phyloP scores from a whole-genome alignment of 2,797 vertebrate genomes.

The Tinamus major region DNA sequence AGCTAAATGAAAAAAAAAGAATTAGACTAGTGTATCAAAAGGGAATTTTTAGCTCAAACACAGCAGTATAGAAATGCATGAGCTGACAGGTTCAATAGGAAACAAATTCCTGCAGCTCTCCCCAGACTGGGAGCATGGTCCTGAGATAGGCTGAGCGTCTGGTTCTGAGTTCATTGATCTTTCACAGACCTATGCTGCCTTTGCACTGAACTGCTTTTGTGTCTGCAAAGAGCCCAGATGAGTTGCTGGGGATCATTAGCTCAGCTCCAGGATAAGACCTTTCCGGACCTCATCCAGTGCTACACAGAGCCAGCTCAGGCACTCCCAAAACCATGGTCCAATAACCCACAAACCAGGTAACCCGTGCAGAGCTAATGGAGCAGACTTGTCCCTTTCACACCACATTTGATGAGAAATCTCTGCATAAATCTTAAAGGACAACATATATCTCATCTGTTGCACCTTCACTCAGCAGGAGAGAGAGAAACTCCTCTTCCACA shows the following conservation, averaged over 20 bases:
- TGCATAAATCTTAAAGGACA: neutral
- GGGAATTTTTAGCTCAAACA: neutral
- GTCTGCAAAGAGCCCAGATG: neutral
- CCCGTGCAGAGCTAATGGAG: neutral
- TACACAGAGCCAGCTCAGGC: neutral
- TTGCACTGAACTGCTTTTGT: neutral
- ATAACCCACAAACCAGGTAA: neutral
- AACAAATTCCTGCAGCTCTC: neutral
- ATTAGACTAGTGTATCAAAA: neutral
- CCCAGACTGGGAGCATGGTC: neutral
- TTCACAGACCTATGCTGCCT: fast-evolving
- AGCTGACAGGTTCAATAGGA: neutral
- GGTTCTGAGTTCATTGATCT: neutral
- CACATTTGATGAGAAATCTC: neutral
- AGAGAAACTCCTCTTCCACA: neutral
- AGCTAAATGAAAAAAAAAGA: neutral
- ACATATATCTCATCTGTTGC: neutral
- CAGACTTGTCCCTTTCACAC: neutral
- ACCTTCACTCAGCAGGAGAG: neutral
- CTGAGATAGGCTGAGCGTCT: neutral
- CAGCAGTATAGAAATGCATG: neutral
- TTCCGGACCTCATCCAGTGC: neutral
- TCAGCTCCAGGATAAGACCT: neutral
- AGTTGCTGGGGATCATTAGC: neutral
- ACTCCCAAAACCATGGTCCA: neutral